A percentile compares a stretch with the other conserved stretches of the same genome.
These are phyloP conservation scores for Erynnis tages DNA, from an alignment of 2,888 invertebrate genomes.

Conservation along the genomic window DNA sequence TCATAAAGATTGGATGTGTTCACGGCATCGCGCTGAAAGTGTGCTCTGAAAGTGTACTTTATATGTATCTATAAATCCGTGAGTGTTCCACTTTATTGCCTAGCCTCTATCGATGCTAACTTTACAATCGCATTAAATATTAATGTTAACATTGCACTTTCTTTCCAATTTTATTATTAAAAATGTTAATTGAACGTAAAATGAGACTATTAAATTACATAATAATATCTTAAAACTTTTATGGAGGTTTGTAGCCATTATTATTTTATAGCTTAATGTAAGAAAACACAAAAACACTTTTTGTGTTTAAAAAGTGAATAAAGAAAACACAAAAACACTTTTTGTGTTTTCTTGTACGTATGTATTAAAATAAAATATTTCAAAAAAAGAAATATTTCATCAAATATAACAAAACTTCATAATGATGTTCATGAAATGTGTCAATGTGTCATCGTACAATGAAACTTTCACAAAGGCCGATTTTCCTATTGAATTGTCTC, in stretches of 20 bases:
- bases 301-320: too few species aligned
- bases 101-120: conserved; percentile 56
- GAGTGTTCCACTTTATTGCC: conserved; percentile 65
- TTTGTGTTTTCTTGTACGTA: too few species aligned
- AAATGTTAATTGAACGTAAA: conserved; percentile 12
- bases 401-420: conserved; percentile 28
- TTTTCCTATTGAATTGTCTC: conserved; percentile 75
- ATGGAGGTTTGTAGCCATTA: too few species aligned
- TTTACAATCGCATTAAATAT: conserved; percentile 54
- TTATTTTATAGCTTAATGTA: too few species aligned
- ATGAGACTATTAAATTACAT: too few species aligned
- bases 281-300: too few species aligned
- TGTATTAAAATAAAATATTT: too few species aligned
- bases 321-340: too few species aligned
- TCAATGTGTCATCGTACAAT: conserved; percentile 55
- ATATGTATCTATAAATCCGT: conserved; percentile 64
- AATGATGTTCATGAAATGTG: conserved; percentile 39
- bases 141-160: conserved; percentile 17
- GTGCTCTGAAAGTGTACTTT: conserved; percentile 48
- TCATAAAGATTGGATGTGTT: conserved; percentile 76
- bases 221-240: conserved; percentile 17
- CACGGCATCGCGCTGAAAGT: conserved; percentile 61
- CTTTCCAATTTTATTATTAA: conserved; percentile 18
- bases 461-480: conserved; percentile 70
- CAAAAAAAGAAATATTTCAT: too few species aligned